Evolutionary conservation across 2,113 vertebrate species (phyloP).

Genomic region (Anseranas semipalmata): DNA sequence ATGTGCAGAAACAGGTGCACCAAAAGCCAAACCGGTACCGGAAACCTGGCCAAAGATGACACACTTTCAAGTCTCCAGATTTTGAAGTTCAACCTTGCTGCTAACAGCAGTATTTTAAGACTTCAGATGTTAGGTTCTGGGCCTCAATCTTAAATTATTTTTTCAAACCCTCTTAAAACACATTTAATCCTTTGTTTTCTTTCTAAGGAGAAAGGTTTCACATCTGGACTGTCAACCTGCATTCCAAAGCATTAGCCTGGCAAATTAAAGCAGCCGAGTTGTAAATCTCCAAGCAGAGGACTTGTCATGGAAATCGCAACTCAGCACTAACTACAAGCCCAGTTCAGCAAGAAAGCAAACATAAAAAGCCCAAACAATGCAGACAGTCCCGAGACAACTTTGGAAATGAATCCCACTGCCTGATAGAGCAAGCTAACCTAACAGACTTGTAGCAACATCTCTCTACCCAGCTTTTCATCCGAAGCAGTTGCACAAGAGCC

Average conservation of each 20-base stretch:
- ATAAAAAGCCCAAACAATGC: not conserved
- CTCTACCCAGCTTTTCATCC: not conserved
- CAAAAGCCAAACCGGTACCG: not conserved
- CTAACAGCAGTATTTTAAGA: not conserved
- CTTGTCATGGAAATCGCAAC: conserved; percentile 68
- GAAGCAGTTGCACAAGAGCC: not conserved
- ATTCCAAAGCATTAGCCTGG: conserved; percentile 70
- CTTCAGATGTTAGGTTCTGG: conserved; percentile 12
- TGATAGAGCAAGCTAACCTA: not conserved
- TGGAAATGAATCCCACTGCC: not conserved
- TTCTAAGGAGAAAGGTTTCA: conserved; percentile 57
- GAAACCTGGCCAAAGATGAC: not conserved
- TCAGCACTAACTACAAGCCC: not conserved
- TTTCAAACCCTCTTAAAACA: conserved; percentile 48
- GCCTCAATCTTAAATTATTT: conserved; percentile 43
- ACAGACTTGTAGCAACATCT: not conserved
- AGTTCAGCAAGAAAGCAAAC: conserved; percentile 1
- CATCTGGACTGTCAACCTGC: conserved; percentile 73
- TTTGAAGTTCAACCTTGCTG: not conserved
- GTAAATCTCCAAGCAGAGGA: conserved; percentile 73
- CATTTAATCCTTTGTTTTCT: conserved; percentile 69
- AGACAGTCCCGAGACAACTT: not conserved
- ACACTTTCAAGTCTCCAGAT: not conserved
- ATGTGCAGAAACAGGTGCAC: not conserved
- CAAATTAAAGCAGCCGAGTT: conserved; percentile 74